Conservation (phyloP, 2,113 vertebrate species). For the Spheniscus mendiculus region DNA sequence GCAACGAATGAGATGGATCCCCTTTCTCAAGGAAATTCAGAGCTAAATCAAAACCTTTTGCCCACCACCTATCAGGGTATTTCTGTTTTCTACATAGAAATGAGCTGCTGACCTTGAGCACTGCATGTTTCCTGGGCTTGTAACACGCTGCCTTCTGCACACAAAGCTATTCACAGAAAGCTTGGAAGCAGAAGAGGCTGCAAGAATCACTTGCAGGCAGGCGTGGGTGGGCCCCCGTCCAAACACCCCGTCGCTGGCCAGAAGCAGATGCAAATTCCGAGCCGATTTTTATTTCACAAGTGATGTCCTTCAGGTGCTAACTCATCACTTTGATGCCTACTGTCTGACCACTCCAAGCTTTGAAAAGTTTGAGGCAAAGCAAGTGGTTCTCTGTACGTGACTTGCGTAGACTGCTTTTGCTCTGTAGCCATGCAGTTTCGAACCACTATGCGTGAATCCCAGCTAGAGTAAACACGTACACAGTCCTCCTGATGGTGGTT, state of each 20-base stretch:
- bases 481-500: background rate
- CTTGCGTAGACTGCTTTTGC: background rate
- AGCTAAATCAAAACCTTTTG: background rate
- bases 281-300: background rate
- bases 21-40: background rate
- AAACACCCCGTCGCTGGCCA: background rate
- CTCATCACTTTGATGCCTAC: background rate
- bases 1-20: background rate
- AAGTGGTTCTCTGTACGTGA: rapidly evolving
- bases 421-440: background rate
- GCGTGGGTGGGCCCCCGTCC: background rate
- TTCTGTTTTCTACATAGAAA: background rate
- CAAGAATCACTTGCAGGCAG: background rate
- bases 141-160: background rate
- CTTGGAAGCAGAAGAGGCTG: background rate
- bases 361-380: background rate
- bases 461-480: background rate
- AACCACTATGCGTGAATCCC: background rate
- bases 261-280: background rate
- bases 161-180: background rate
- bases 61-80: background rate
- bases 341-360: background rate
- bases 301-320: background rate
- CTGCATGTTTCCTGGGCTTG: background rate
- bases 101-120: background rate